Percentiles rank a stretch among this genome's conserved stretches.
Evolutionary conservation across 2,797 vertebrate genomes (phyloP).

Genomic region (Glossophaga mutica): DNA sequence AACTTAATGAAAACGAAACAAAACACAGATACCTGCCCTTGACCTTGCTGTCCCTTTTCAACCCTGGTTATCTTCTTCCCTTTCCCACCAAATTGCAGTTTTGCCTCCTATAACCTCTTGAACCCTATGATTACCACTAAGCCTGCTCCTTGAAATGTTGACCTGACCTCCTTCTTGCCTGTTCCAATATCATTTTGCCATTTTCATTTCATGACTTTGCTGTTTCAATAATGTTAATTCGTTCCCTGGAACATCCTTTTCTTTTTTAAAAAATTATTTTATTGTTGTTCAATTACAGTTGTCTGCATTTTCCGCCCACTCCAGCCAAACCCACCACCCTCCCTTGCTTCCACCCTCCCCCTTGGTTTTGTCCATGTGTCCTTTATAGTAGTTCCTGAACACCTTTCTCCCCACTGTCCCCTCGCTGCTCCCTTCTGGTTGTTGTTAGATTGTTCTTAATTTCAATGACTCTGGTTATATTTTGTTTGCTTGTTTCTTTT

Average conservation of each 20-base stretch:
- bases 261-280: no score
- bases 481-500: no score
- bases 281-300: no score
- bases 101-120: neutral
- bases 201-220: conserved; percentile 2
- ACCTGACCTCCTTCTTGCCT: neutral
- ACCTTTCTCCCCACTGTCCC: no score
- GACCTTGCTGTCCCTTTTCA: neutral
- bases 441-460: no score
- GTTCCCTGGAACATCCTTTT: neutral
- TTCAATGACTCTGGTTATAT: no score
- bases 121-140: neutral
- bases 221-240: neutral
- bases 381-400: no score
- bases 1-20: neutral
- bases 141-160: neutral
- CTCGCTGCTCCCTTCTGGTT: no score
- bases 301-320: no score
- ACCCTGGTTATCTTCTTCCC: neutral
- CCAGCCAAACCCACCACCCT: no score
- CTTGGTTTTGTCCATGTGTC: no score
- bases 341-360: no score
- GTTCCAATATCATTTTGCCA: neutral
- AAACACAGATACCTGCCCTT: neutral
- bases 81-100: neutral